phyloP scores from a whole-genome alignment of 64 coral and sea anemone genomes.

The Stichodactyla helianthus region DNA sequence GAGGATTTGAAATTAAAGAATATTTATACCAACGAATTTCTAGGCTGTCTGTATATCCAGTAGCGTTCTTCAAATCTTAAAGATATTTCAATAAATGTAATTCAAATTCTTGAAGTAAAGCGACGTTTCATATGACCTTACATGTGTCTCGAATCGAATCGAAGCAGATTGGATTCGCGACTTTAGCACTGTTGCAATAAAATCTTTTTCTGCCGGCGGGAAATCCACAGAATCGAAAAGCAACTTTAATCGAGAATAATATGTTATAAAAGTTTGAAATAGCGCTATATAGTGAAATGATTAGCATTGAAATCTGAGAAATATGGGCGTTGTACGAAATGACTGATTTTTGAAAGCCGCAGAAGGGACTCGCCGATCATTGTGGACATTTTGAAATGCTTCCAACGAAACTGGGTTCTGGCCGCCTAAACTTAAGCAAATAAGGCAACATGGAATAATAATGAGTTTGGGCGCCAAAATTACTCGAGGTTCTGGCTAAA shows the following conservation, averaged over 20 bases:
- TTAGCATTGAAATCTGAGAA: neutral
- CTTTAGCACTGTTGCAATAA: neutral
- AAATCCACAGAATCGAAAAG: neutral
- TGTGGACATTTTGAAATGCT: neutral
- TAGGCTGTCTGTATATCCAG: neutral
- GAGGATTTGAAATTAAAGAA: no score
- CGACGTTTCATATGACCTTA: neutral
- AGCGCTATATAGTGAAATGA: neutral
- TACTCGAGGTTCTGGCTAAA: neutral
- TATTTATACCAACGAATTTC: no score
- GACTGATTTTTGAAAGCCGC: neutral
- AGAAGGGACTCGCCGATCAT: neutral
- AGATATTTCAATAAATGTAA: neutral
- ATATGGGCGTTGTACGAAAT: neutral
- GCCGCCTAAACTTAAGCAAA: neutral
- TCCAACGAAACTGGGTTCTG: neutral
- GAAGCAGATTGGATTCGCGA: no score
- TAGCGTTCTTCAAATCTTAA: neutral
- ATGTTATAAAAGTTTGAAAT: neutral
- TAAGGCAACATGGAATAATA: conserved; percentile 10
- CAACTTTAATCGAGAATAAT: neutral
- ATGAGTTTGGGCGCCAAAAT: conserved; percentile 18
- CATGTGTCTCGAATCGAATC: neutral
- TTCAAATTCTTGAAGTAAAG: neutral
- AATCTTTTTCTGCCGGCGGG: neutral